Conservation (phyloP, 2,113 vertebrate genomes). For the Microcebus ravelobensis region DNA sequence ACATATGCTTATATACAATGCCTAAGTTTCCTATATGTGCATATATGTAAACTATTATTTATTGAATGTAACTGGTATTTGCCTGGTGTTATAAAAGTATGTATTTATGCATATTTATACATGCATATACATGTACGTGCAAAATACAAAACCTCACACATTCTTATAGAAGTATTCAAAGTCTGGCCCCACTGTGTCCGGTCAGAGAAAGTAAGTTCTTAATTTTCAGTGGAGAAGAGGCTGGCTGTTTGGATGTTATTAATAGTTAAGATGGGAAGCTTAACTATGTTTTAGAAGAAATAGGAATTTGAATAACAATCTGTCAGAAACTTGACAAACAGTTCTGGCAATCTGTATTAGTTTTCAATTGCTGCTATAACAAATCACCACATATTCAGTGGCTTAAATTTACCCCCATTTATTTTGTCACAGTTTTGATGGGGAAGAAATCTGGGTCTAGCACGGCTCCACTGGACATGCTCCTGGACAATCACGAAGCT, state of each 20-base stretch:
- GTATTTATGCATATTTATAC: background rate
- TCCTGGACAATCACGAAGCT: background rate
- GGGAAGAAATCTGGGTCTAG: background rate
- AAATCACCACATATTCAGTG: background rate
- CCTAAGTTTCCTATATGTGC: background rate
- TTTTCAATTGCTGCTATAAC: background rate
- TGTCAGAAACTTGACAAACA: background rate
- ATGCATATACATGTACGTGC: background rate
- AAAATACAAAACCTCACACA: background rate
- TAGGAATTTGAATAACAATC: background rate
- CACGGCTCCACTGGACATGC: background rate
- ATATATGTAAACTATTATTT: background rate
- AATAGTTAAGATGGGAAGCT: background rate
- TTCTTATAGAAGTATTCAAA: background rate
- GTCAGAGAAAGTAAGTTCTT: background rate
- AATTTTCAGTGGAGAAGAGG: background rate
- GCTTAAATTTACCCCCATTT: background rate
- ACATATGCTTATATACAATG: background rate
- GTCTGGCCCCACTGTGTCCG: background rate
- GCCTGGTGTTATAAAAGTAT: background rate
- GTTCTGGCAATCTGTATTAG: background rate
- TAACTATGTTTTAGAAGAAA: background rate
- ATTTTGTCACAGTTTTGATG: background rate
- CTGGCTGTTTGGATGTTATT: background rate
- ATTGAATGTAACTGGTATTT: background rate